Percentiles rank a stretch among this genome's conserved stretches.
These are phyloP conservation scores for Hylaeus anthracinus DNA, from an alignment of 1,140 invertebrate genomes.

Conservation along the genomic window DNA sequence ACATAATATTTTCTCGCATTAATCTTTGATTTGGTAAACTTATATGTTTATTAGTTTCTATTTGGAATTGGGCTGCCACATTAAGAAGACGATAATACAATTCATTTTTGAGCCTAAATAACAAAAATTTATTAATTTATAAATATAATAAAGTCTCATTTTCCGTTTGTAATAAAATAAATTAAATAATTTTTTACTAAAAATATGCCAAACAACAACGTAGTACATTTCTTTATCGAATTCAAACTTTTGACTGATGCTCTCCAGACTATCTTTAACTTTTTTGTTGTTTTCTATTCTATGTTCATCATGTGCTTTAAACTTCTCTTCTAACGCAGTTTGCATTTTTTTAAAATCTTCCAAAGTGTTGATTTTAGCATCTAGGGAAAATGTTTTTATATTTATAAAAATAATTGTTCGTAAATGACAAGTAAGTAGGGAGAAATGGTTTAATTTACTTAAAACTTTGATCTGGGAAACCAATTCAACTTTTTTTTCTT, in stretches of 20 bases:
- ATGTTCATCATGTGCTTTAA: conserved; percentile 42
- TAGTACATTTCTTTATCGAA: conserved; percentile 70
- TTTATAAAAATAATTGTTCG: not conserved
- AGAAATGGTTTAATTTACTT: conserved; percentile 59
- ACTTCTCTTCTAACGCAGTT: conserved; percentile 56
- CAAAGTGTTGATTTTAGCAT: conserved; percentile 67
- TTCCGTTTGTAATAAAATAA: not conserved
- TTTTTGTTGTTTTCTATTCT: conserved; percentile 58
- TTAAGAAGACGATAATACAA: conserved; percentile 65
- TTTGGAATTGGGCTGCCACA: conserved; percentile 64
- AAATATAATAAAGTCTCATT: not conserved
- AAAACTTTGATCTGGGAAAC: conserved; percentile 66
- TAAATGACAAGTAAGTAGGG: not conserved
- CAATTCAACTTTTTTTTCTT: conserved; percentile 57
- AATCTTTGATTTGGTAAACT: conserved; percentile 61
- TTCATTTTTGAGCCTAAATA: conserved; percentile 70
- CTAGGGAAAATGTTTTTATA: conserved; percentile 50
- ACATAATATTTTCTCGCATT: conserved; percentile 70
- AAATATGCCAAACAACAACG: not conserved
- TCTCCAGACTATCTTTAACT: conserved; percentile 43
- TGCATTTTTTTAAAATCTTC: conserved; percentile 70
- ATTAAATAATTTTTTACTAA: not conserved
- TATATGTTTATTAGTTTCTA: conserved; percentile 56
- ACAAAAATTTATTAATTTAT: not conserved
- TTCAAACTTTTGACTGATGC: conserved; percentile 61